These are phyloP conservation scores for Trogon melanurus DNA, from an alignment of 2,113 vertebrate genomes.

Conservation along the genomic window DNA sequence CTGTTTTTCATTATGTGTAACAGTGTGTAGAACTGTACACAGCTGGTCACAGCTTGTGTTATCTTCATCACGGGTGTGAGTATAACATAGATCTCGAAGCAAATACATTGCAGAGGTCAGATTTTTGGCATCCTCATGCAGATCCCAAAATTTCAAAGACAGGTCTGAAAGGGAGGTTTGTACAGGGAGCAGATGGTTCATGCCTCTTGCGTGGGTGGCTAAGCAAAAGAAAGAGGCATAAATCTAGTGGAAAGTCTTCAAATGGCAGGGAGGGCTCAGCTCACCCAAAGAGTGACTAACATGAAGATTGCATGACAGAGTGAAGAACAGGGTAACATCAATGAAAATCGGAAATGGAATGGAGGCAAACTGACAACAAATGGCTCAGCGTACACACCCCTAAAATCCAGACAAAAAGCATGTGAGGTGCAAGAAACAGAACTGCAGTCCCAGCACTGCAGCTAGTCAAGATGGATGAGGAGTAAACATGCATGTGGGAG, in stretches of 20 bases:
- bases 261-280: background rate
- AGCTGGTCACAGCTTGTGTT: background rate
- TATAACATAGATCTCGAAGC: background rate
- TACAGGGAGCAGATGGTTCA: background rate
- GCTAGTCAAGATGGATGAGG: background rate
- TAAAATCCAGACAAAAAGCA: background rate
- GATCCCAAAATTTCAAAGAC: background rate
- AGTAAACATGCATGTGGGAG: background rate
- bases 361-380: background rate
- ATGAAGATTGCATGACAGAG: background rate
- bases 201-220: background rate
- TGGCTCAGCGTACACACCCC: background rate
- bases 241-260: background rate
- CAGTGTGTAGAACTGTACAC: rapidly evolving
- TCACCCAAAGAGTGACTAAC: background rate
- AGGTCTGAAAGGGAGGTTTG: background rate
- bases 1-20: rapidly evolving
- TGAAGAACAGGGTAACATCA: background rate
- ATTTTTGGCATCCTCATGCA: background rate
- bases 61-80: background rate
- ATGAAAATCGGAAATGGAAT: background rate
- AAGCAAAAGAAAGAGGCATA: background rate
- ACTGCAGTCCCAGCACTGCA: background rate
- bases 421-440: background rate
- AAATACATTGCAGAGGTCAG: background rate